Base-by-base conservation (phyloP, 1,140 invertebrate species). In the Drosophila equinoxialis region DNA sequence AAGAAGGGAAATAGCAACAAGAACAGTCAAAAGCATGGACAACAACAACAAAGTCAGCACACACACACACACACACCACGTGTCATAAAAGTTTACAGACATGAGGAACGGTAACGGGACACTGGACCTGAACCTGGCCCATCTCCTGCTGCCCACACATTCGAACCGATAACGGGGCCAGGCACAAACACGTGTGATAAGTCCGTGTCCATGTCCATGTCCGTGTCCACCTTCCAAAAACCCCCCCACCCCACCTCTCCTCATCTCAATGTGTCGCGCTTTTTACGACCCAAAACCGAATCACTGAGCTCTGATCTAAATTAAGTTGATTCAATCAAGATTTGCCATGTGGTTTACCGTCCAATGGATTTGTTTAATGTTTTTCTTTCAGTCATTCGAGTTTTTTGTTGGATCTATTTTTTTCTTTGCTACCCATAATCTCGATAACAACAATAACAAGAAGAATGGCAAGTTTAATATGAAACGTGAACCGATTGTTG, bases 251-350 rank as follows among this genome's bases (percentile, higher is more conserved):
- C 30, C 30, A 30, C 6, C 30, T 6, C 37, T 51, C 84, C 37
- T 11, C 37, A 5, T 13, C 37, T 13, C 83, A 87, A 87, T 86
- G 87, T 87, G 82, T 87, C 82, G 82, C 82, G 84, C 79, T 77
- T 86, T 86, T 86, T 86, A 86, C 82, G 84, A 83, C 71, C 84
- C 11, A 67, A 79, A 87, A 72, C 82, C 82, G 79, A 86, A 86
- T 86, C 82, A 87, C 79, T 86, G 82, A 67, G 62, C 81, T 79
- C 82, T 86, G 82, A 86, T 86, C 82, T 86, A 86, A 86, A 86
- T 86, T 86, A 86, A 86, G 82, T 86, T 87, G 82, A 87, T 86
- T 86, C 82, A 86, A 86, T 86, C 82, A 86, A 86, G 82, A 86
- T 86, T 87, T 86, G 79, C 82, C 76, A 87, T 55, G 48, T 65